These are phyloP conservation scores for Enhydra lutris DNA, from an alignment of 2,113 vertebrate genomes.

Conservation along the genomic window DNA sequence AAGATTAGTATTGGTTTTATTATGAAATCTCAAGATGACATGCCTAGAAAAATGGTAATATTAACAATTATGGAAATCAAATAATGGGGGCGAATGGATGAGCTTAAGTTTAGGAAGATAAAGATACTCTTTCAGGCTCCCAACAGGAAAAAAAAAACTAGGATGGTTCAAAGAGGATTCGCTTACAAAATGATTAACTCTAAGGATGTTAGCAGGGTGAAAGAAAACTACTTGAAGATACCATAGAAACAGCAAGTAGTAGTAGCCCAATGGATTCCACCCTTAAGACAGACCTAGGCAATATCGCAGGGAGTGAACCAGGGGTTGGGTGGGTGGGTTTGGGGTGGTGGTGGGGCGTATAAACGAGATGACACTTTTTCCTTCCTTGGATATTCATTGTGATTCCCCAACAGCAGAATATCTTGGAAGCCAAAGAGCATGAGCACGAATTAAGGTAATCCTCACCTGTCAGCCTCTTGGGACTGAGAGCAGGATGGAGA, in stretches of 20 bases:
- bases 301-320: not conserved
- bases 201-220: not conserved
- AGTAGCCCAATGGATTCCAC: not conserved
- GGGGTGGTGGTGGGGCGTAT: fast-evolving
- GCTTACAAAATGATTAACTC: not conserved
- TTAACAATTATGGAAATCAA: not conserved
- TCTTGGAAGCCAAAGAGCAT: not conserved
- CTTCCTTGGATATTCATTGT: not conserved
- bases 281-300: not conserved
- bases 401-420: not conserved
- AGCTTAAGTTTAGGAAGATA: constrained; percentile 27
- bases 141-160: not conserved
- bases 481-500: not conserved
- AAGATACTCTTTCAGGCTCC: not conserved
- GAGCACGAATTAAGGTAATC: not conserved
- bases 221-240: not conserved
- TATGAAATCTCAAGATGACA: not conserved
- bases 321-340: too few relatives aligned
- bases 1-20: not conserved
- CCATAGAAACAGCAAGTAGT: not conserved
- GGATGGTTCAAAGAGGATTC: not conserved
- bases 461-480: too few relatives aligned
- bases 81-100: not conserved
- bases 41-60: not conserved
- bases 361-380: not conserved